These are phyloP conservation scores for Caranx ignobilis DNA, from an alignment of 2,113 vertebrate species.

Conservation along the genomic window DNA sequence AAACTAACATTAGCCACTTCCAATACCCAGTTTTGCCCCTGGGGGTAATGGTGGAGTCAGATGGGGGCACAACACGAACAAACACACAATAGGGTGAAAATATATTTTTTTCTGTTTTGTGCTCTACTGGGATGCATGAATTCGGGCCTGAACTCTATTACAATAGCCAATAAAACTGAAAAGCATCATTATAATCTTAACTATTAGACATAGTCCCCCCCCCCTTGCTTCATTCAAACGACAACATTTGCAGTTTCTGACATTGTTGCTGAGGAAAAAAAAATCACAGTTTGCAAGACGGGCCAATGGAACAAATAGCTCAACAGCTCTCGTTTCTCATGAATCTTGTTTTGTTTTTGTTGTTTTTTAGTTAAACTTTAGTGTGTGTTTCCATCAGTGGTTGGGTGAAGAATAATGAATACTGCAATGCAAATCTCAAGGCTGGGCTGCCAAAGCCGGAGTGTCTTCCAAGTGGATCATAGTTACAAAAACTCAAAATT, in stretches of 20 bases:
- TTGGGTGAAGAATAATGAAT: background rate
- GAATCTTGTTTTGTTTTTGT: background rate
- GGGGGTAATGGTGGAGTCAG: constrained; percentile 46
- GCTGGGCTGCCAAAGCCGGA: background rate
- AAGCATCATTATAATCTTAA: background rate
- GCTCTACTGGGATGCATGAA: background rate
- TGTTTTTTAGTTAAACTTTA: background rate
- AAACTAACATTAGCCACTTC: constrained; percentile 70
- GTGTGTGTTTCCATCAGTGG: background rate
- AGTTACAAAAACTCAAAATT: background rate
- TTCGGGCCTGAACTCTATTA: background rate
- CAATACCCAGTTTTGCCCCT: constrained; percentile 55
- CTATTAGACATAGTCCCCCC: background rate
- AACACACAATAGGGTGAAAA: constrained; percentile 25
- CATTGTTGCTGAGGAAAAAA: background rate
- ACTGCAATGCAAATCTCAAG: background rate
- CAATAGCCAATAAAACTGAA: background rate
- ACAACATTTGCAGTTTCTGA: background rate
- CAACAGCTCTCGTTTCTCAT: background rate
- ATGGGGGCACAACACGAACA: constrained; percentile 38
- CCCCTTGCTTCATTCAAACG: background rate
- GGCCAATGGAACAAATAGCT: background rate
- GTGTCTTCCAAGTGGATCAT: background rate
- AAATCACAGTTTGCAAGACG: background rate
- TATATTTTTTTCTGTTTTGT: constrained; percentile 19